phyloP scores from a whole-genome alignment of 2,797 vertebrate genomes.

The Parauchenoglanis punctatus region DNA sequence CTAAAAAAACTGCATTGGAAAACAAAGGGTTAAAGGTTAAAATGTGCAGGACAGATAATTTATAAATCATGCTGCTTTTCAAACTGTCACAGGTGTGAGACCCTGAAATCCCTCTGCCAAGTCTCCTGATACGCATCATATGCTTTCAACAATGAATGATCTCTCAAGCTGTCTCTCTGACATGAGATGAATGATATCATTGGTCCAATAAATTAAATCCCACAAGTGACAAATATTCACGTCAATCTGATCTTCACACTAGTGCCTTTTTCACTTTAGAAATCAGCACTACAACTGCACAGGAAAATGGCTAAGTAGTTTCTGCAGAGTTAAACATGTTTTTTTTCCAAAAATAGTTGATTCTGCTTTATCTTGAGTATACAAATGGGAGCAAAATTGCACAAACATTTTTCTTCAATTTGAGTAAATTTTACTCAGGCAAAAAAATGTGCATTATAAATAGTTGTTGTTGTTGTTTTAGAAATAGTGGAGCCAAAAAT shows the following conservation, averaged over 20 bases:
- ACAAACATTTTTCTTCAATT: too few relatives aligned
- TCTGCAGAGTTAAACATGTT: too few relatives aligned
- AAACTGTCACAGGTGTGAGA: constrained; percentile 37
- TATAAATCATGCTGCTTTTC: constrained; percentile 47
- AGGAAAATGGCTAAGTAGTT: too few relatives aligned
- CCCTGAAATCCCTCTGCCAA: constrained; percentile 35
- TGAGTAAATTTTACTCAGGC: too few relatives aligned
- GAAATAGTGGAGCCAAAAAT: background rate
- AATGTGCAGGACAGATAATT: constrained; percentile 28
- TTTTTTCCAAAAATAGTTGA: too few relatives aligned
- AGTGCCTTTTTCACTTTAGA: background rate
- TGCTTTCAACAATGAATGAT: constrained; percentile 68
- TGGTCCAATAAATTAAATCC: constrained; percentile 45
- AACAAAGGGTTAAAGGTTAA: background rate
- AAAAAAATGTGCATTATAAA: background rate
- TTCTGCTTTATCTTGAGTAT: too few relatives aligned
- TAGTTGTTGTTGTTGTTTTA: background rate
- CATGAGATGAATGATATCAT: constrained; percentile 48
- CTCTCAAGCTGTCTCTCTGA: constrained; percentile 49
- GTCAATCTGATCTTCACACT: background rate
- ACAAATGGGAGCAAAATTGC: too few relatives aligned
- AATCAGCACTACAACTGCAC: too few relatives aligned
- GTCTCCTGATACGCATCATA: constrained; percentile 61
- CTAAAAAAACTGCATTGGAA: background rate
- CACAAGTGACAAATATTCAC: constrained; percentile 20